Evolutionary conservation across 2,888 invertebrate genomes (phyloP), one percentile per base, ranked within the genome.

Genomic region (Crematogaster levior): DNA sequence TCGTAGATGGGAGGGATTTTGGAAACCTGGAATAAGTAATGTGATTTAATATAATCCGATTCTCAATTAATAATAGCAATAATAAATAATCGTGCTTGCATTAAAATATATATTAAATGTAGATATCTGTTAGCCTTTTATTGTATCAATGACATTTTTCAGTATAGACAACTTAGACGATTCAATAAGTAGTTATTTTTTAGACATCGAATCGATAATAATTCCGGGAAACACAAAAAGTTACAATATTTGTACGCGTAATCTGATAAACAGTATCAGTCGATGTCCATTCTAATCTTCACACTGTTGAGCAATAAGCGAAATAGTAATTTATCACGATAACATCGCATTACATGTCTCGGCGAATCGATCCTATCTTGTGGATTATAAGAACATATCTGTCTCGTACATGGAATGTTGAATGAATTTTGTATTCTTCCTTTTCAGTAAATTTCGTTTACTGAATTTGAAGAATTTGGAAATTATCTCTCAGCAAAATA

Each of bases 1-100:
- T 94, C 83, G 91, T 89, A 88, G 84, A 92, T 91, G 90, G 94
- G 94, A 94, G 94, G 94, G 94, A 93, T 94, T 93, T 90, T 93
- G 92, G 86, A 92, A 89, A 85, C 93, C 94, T 94, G 83, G 0
- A 89, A 84, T 24, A 37, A 58, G 66, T 40, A 74, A 46, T 9
- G 12, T 15, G 18, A 48, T 12, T 15, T 3, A 58, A 34, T 34
- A 46, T 12, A 12, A 24, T 60, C 1, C 10, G 18, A 27, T 21
- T 53, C 21, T 37, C 27, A 43, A 40, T 27, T 30, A 63, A 24
- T 27, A 43, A 73, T 58, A 43, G 0, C 5, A 34, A 60, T 27
- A 56, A 15, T 15, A 7, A 56, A 24, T n/a, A 6, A 34, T 53
- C 7, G 5, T 66, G 15, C 3, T 56, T 24, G 24, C 24, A 18